Conservation (phyloP, 2,113 vertebrate genomes). For the Chaetodon auriga region DNA sequence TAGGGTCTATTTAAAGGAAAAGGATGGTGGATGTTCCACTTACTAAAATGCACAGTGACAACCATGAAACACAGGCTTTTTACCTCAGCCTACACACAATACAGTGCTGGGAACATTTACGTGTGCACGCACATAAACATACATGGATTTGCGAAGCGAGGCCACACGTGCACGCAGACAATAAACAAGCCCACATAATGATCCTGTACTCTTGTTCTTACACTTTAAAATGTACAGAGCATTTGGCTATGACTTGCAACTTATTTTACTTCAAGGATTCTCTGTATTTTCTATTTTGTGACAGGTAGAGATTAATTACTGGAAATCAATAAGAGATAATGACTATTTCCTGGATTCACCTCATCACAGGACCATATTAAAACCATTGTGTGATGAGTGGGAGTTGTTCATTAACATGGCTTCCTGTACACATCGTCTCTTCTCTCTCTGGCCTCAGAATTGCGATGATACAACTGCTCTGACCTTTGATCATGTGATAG, state of each 20-base stretch:
- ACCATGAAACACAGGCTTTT: slow-evolving; percentile 41
- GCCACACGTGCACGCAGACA: background rate
- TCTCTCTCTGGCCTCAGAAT: background rate
- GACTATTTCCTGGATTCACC: background rate
- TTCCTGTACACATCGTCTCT: background rate
- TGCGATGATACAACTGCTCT: slow-evolving; percentile 43
- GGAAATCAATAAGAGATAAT: background rate
- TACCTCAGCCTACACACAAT: slow-evolving; percentile 4
- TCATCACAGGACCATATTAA: background rate
- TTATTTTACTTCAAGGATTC: background rate
- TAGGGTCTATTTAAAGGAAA: slow-evolving; percentile 58
- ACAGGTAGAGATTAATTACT: background rate
- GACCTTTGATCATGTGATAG: slow-evolving; percentile 99
- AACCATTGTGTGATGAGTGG: background rate
- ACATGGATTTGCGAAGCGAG: background rate
- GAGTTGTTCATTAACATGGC: background rate
- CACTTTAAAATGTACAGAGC: background rate
- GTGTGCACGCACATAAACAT: slow-evolving; percentile 4
- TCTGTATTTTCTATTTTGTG: background rate
- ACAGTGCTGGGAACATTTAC: background rate
- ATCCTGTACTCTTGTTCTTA: background rate
- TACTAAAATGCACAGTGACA: slow-evolving; percentile 53
- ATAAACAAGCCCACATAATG: slow-evolving; percentile 8
- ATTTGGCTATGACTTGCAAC: background rate
- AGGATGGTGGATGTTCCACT: slow-evolving; percentile 13